Evolutionary conservation across 2,113 vertebrate genomes (phyloP).

Genomic region (Pygoscelis adeliae): DNA sequence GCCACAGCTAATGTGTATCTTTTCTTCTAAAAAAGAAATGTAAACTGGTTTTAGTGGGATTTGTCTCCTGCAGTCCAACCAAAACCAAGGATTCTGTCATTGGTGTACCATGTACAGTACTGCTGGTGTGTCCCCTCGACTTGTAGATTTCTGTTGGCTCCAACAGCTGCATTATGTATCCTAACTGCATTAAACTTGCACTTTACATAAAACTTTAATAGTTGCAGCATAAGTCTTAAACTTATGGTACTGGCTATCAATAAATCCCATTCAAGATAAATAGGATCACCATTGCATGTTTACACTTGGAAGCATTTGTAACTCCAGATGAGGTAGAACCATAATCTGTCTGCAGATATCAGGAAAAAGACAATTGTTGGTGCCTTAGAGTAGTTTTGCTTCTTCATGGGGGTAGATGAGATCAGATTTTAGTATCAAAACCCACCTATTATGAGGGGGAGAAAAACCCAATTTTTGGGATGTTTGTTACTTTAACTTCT

Average conservation of each 20-base stretch:
- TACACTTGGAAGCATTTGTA: background rate
- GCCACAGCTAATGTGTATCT: background rate
- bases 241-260: background rate
- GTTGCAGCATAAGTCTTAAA: background rate
- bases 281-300: background rate
- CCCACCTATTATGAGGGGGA: accelerated
- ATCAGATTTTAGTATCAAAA: background rate
- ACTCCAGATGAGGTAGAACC: background rate
- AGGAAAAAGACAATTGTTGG: background rate
- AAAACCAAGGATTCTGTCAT: background rate
- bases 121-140: background rate
- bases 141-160: background rate
- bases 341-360: background rate
- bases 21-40: background rate
- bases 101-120: accelerated
- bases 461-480: background rate
- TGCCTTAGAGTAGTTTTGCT: background rate
- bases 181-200: background rate
- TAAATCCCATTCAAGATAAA: background rate
- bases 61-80: background rate
- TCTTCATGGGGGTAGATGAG: background rate
- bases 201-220: background rate
- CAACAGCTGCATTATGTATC: background rate
- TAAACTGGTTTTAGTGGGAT: background rate
- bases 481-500: background rate